Conservation (phyloP, 2,797 vertebrate species). For the Phrynocephalus guinanensis region DNA sequence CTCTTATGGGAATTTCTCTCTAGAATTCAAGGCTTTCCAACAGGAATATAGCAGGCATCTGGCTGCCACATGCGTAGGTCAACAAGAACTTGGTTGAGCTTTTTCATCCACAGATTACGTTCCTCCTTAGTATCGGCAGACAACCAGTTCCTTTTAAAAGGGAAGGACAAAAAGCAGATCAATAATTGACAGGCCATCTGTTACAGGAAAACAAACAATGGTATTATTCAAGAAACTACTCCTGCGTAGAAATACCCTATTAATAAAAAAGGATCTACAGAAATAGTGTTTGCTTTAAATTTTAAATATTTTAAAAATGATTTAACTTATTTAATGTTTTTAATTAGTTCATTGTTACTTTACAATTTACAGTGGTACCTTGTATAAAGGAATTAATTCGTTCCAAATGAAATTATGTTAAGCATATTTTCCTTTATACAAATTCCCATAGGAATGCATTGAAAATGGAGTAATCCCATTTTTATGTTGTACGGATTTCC, state of each 20-base stretch:
- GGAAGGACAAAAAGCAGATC: neutral
- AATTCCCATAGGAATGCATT: no score
- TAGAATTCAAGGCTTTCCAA: conserved; percentile 74
- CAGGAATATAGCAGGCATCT: conserved; percentile 87
- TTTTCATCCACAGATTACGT: conserved; percentile 96
- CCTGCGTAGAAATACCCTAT: neutral
- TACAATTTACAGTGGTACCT: no score
- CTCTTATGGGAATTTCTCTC: neutral
- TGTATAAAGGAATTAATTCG: no score
- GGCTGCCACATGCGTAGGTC: conserved; percentile 98
- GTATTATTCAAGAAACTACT: neutral
- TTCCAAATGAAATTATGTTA: no score
- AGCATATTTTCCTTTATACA: no score
- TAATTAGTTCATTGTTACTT: no score
- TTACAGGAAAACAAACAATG: neutral
- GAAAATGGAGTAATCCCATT: no score
- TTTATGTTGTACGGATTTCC: no score
- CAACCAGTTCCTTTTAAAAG: conserved; percentile 91
- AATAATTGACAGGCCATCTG: neutral
- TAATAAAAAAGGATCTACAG: neutral
- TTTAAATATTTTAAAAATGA: no score
- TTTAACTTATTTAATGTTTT: no score
- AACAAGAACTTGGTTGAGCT: conserved; percentile 92
- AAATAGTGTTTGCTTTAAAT: neutral
- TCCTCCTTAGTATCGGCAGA: conserved; percentile 97